Evolutionary conservation across 2,888 invertebrate species (phyloP).

Genomic region (Nebria brevicollis): DNA sequence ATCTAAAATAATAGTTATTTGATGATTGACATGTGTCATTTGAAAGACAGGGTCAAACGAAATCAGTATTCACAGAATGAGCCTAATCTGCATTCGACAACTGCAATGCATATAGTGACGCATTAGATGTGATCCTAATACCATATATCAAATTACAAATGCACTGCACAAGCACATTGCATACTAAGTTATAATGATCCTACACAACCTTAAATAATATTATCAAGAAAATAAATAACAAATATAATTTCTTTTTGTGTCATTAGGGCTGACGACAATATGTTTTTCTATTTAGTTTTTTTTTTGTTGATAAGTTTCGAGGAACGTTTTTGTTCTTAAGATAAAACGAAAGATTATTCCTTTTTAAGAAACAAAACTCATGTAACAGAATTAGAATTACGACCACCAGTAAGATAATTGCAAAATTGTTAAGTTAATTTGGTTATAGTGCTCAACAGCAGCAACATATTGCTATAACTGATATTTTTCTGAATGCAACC

Average conservation of each 20-base stretch:
- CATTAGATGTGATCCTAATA: conserved; percentile 23
- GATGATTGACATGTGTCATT: conserved; percentile 22
- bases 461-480: neutral
- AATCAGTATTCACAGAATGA: conserved; percentile 20
- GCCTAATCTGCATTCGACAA: conserved; percentile 19
- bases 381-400: conserved; percentile 7
- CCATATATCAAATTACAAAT: conserved; percentile 20
- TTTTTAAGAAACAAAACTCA: conserved; percentile 11
- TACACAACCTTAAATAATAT: neutral
- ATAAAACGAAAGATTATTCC: neutral
- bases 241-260: neutral
- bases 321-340: neutral
- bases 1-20: neutral
- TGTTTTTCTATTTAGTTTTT: neutral
- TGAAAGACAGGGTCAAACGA: neutral
- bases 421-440: conserved; percentile 4
- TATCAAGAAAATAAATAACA: neutral
- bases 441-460: neutral
- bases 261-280: neutral
- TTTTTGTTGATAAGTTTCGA: neutral
- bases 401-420: conserved; percentile 23
- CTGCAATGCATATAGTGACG: neutral
- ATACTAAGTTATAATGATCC: neutral
- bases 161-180: neutral
- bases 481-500: conserved; percentile 6